Evolutionary conservation across 1,140 invertebrate genomes (phyloP).

Genomic region (Apis dorsata): DNA sequence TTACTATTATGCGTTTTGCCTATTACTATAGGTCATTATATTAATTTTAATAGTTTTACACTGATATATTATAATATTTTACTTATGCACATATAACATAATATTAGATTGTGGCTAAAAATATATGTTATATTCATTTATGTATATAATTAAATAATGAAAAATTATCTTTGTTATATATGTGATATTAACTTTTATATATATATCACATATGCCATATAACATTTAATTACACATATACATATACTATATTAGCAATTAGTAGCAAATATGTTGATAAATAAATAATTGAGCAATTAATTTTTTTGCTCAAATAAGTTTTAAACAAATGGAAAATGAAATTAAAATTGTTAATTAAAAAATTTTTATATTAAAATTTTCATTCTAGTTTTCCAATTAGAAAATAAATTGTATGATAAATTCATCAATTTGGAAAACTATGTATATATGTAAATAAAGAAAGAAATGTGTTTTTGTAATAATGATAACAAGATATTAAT

Average conservation of each 20-base stretch:
- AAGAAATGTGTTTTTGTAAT: slow-evolving; percentile 17
- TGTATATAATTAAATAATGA: neutral
- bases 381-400: neutral
- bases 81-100: neutral
- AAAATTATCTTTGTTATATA: neutral
- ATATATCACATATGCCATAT: too few relatives aligned
- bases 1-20: neutral
- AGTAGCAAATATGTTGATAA: neutral
- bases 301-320: neutral
- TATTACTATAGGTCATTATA: neutral
- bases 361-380: slow-evolving; percentile 25
- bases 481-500: slow-evolving; percentile 2
- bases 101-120: neutral
- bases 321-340: neutral
- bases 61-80: neutral
- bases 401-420: slow-evolving; percentile 8
- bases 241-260: too few relatives aligned
- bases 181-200: too few relatives aligned
- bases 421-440: neutral
- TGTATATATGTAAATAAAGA: slow-evolving; percentile 45
- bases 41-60: neutral
- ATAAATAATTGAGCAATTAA: neutral
- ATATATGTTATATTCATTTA: neutral
- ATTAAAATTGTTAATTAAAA: neutral
- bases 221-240: too few relatives aligned